Percentiles rank a stretch among this genome's conserved stretches.
Conservation (phyloP, 2,888 invertebrate species). For the Eumacrocentrus americanus region DNA sequence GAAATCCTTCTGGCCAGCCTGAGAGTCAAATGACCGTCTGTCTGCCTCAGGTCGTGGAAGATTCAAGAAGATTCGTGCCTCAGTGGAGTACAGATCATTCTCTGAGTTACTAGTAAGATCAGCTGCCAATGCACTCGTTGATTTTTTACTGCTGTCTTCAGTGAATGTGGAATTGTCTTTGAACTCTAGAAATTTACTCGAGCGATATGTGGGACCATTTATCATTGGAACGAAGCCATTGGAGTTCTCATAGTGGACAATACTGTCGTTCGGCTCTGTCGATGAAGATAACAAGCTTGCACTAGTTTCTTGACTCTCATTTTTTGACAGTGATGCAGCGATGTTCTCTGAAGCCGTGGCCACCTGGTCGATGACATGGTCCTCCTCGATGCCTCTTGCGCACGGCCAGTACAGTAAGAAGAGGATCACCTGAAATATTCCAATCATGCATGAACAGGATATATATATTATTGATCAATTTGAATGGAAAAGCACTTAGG, state of each 20-base stretch:
- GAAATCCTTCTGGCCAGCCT: slow-evolving; percentile 49
- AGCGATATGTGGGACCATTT: neutral
- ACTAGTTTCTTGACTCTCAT: slow-evolving; percentile 17
- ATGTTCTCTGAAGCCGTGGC: slow-evolving; percentile 49
- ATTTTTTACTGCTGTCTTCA: neutral
- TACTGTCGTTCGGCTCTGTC: slow-evolving; percentile 19
- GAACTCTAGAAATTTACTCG: too few species aligned
- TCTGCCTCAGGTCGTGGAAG: slow-evolving; percentile 40
- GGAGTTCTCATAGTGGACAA: slow-evolving; percentile 50
- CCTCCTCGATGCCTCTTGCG: slow-evolving; percentile 37
- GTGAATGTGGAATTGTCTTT: slow-evolving; percentile 1
- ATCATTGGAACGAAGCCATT: slow-evolving; percentile 54
- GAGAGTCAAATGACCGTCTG: slow-evolving; percentile 50
- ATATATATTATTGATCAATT: neutral
- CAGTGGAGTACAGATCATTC: slow-evolving; percentile 48
- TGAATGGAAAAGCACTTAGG: too few species aligned
- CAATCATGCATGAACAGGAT: too few species aligned
- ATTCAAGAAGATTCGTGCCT: slow-evolving; percentile 49
- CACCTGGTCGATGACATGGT: slow-evolving; percentile 48
- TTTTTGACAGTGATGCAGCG: slow-evolving; percentile 15
- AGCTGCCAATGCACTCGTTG: too few species aligned
- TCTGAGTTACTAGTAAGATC: slow-evolving; percentile 32
- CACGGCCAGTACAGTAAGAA: slow-evolving; percentile 50
- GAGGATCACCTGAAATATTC: slow-evolving; percentile 52
- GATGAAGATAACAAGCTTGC: neutral